Percentiles rank a stretch among this genome's conserved stretches.
These are phyloP conservation scores for Leptinotarsa peninsularis DNA, from an alignment of 2,888 invertebrate species.

Conservation along the genomic window DNA sequence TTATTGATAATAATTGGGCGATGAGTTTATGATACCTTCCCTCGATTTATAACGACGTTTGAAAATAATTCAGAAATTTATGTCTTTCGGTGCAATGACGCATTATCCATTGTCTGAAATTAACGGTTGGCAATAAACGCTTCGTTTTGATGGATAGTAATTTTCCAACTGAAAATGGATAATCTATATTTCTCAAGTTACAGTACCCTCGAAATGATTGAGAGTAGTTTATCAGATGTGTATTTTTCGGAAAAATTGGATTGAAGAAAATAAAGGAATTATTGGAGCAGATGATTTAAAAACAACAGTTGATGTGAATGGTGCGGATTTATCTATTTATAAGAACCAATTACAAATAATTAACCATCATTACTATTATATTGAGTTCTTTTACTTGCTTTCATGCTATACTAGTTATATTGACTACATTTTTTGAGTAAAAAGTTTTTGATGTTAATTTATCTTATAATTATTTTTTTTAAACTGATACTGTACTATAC, in stretches of 20 bases:
- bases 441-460: no score
- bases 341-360: no score
- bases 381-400: no score
- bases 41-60: conserved; percentile 47
- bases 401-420: no score
- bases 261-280: background rate
- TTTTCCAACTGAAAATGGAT: conserved; percentile 32
- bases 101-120: conserved; percentile 44
- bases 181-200: conserved; percentile 27
- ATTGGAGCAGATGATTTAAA: background rate
- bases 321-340: no score
- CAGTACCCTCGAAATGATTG: conserved; percentile 9
- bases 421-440: no score
- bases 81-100: conserved; percentile 45
- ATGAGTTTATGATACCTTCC: conserved; percentile 48
- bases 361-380: no score
- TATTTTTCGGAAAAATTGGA: background rate
- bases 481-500: no score
- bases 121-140: conserved; percentile 39
- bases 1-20: conserved; percentile 53
- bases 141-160: conserved; percentile 34
- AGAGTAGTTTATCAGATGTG: background rate
- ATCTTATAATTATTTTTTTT: no score
- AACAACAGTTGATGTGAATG: no score
- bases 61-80: conserved; percentile 48